Conservation (phyloP, 1,140 invertebrate genomes). For the Pogonomyrmex californicus region DNA sequence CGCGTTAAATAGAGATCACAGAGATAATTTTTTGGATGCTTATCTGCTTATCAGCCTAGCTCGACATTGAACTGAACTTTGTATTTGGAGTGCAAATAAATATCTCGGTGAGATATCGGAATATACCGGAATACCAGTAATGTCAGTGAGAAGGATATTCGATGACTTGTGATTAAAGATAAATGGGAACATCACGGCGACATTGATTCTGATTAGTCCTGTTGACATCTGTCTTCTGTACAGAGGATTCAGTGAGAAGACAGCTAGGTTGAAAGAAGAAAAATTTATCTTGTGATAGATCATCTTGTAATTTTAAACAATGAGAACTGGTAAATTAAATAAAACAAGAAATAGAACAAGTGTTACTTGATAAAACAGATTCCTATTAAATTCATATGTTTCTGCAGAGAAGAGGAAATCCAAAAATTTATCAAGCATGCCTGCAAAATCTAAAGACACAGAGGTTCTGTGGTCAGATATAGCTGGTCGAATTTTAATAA, state of each 20-base stretch:
- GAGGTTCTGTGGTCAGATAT: conserved; percentile 79
- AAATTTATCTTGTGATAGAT: not conserved
- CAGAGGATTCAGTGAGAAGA: not conserved
- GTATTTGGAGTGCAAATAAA: not conserved
- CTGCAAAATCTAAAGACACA: conserved; percentile 68
- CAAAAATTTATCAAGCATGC: conserved; percentile 68
- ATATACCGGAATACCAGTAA: not conserved
- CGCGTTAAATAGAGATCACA: not conserved
- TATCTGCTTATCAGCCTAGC: not conserved
- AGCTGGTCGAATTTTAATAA: conserved; percentile 84
- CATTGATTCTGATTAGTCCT: not conserved
- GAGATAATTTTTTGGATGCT: not conserved
- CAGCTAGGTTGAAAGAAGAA: not conserved
- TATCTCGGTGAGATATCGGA: not conserved
- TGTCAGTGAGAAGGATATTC: not conserved
- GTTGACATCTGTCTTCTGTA: not conserved
- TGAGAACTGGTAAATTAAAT: conserved; percentile 8
- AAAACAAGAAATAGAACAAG: not conserved
- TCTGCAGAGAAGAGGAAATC: not conserved
- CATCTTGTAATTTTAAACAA: not conserved
- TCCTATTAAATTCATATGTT: not conserved
- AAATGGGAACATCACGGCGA: not conserved
- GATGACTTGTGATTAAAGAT: not conserved
- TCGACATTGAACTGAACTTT: not conserved
- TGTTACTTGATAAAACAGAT: not conserved